Percentiles rank a stretch among this genome's conserved stretches.
These are phyloP conservation scores for Jordanella pulchra DNA, from an alignment of 2,797 vertebrate genomes.

Conservation along the genomic window DNA sequence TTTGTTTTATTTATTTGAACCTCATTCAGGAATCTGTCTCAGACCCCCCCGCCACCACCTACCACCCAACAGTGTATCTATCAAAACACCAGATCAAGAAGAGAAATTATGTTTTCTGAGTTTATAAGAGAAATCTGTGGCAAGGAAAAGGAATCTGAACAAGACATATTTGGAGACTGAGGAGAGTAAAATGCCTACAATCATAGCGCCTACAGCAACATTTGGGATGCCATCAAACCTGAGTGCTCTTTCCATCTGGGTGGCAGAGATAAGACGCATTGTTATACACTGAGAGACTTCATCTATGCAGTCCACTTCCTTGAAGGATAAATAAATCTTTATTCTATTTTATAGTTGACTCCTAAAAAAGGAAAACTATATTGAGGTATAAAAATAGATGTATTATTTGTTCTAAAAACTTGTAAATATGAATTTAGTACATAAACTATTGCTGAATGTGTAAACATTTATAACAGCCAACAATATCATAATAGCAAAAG, in stretches of 20 bases:
- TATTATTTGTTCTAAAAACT: neutral
- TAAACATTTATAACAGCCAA: neutral
- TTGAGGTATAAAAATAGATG: neutral
- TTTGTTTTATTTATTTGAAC: conserved; percentile 62
- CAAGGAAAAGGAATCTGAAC: conserved; percentile 23
- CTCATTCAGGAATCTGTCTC: conserved; percentile 30
- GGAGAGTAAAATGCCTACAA: conserved; percentile 27
- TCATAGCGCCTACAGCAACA: conserved; percentile 43
- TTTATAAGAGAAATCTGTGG: conserved; percentile 37
- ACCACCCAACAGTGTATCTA: conserved; percentile 52
- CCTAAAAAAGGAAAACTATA: conserved; percentile 3
- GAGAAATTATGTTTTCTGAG: conserved; percentile 36
- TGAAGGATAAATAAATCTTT: conserved; percentile 40
- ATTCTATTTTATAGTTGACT: conserved; percentile 15
- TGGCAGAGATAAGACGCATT: conserved; percentile 40
- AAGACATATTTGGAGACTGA: conserved; percentile 25
- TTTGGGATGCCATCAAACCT: conserved; percentile 54
- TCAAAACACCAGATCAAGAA: conserved; percentile 41
- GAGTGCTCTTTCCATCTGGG: conserved; percentile 55
- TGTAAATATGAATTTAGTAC: neutral
- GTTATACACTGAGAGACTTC: conserved; percentile 45
- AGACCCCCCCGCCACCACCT: conserved; percentile 13
- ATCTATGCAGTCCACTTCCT: conserved; percentile 28
- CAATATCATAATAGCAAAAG: neutral
- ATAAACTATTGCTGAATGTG: neutral